phyloP scores from a whole-genome alignment of 2,888 invertebrate genomes.

The Drymonia ruficornis region DNA sequence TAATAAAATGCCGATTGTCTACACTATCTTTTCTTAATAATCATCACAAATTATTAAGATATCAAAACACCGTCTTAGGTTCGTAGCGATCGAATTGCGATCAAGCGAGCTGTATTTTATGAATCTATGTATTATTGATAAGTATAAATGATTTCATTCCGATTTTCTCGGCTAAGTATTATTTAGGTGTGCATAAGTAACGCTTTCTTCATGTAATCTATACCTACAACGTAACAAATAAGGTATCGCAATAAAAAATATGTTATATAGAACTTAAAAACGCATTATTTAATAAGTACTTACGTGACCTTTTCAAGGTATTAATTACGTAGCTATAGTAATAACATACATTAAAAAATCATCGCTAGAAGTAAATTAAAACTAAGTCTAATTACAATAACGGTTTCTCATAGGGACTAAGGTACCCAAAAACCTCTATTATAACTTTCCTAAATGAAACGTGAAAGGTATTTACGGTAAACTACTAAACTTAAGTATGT shows the following conservation, averaged over 20 bases:
- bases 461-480: background rate
- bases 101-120: constrained; percentile 16
- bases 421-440: background rate
- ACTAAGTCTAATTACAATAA: too few species aligned
- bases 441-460: constrained; percentile 8
- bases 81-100: constrained; percentile 11
- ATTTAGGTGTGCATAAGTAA: background rate
- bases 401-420: too few species aligned
- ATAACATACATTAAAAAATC: too few species aligned
- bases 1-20: too few species aligned
- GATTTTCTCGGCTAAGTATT: background rate
- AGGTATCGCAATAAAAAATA: too few species aligned
- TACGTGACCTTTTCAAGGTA: too few species aligned
- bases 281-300: too few species aligned
- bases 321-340: too few species aligned
- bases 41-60: background rate
- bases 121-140: constrained; percentile 24
- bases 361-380: too few species aligned
- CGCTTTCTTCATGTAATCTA: background rate
- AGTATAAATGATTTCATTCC: constrained; percentile 22
- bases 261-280: too few species aligned
- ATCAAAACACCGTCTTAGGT: background rate
- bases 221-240: too few species aligned
- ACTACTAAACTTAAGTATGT: constrained; percentile 15
- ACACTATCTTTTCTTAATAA: background rate